Evolutionary conservation across 2,797 vertebrate genomes (phyloP), one percentile per base, ranked within the genome.

Genomic region (Lateolabrax maculatus): DNA sequence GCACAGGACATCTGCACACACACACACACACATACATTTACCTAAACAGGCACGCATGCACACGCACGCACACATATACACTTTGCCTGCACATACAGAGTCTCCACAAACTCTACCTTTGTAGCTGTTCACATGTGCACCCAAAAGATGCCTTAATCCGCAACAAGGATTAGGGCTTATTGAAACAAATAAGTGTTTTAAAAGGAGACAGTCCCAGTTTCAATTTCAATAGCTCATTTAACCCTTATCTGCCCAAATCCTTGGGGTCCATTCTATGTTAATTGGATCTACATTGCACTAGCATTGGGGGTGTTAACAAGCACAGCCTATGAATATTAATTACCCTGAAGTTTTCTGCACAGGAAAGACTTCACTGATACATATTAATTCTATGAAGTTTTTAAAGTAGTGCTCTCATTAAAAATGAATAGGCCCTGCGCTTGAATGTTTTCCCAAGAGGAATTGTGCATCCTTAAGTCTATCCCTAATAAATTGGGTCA

Each of bases 271-370:
- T 77, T 85, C 94, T 95, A 94, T 94, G 90, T 93, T 95, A 95
- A 97, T 92, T 95, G 94, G 95, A 96, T 95, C 93, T 91, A 94
- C 80, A 94, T 95, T 94, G 94, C 95, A 94, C 96, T 92, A 95
- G 96, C 95, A 96, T 96, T 96, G 95, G 94, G 90, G 87, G 94
- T 96, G 90, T 97, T 96, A 96, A 97, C 96, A 97, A 96, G 96
- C 95, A 94, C 94, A 96, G 95, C 87, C 95, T 95, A 96, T 97
- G 95, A 96, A 96, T 97, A 97, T 97, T 97, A 98, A 97, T 97
- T 97, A 96, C 94, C 93, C 94, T 88, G 93, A 96, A 96, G 95
- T 97, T 97, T 96, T 97, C 94, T 95, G 96, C 95, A 94, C 92
- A 94, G 89, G 94, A 95, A 94, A 94, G 87, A 93, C 94, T 96